A percentile compares a stretch with the other conserved stretches of the same genome.
Conservation (phyloP, 1,140 invertebrate species). For the Diorhabda sublineata region DNA sequence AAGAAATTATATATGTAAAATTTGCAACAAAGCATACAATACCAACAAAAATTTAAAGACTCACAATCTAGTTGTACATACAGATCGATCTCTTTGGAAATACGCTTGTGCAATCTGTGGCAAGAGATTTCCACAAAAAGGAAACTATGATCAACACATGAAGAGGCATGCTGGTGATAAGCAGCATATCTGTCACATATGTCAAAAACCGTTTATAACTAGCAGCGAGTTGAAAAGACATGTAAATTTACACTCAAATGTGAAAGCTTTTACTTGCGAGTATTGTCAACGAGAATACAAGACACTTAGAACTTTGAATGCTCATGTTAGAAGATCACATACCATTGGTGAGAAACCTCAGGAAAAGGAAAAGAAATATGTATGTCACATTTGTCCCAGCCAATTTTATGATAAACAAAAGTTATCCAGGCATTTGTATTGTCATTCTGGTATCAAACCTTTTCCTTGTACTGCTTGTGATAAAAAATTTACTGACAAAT, state of each 20-base stretch:
- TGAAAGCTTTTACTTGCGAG: slow-evolving; percentile 33
- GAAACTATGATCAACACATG: slow-evolving; percentile 57
- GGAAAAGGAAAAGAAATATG: slow-evolving; percentile 30
- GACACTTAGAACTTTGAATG: slow-evolving; percentile 26
- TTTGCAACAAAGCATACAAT: slow-evolving; percentile 57
- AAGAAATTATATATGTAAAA: slow-evolving; percentile 66
- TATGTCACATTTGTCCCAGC: slow-evolving; percentile 43
- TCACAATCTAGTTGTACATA: slow-evolving; percentile 37
- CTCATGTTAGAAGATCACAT: slow-evolving; percentile 35
- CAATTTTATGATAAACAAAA: slow-evolving; percentile 57
- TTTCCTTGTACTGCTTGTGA: slow-evolving; percentile 60
- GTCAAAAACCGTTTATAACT: slow-evolving; percentile 63
- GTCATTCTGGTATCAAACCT: slow-evolving; percentile 67
- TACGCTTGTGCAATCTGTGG: slow-evolving; percentile 32
- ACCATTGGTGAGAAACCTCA: slow-evolving; percentile 30
- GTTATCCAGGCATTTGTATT: slow-evolving; percentile 59
- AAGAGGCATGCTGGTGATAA: slow-evolving; percentile 67
- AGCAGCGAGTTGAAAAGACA: slow-evolving; percentile 36
- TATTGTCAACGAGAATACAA: slow-evolving; percentile 40
- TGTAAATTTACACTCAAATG: slow-evolving; percentile 34
- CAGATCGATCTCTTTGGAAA: slow-evolving; percentile 36
- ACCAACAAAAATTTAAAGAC: slow-evolving; percentile 35
- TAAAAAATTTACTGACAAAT: slow-evolving; percentile 49
- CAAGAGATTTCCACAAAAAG: slow-evolving; percentile 35
- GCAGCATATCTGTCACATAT: slow-evolving; percentile 67